Evolutionary conservation across 2,113 vertebrate genomes (phyloP), one percentile per base, ranked within the genome.

Genomic region (Plotosus lineatus): DNA sequence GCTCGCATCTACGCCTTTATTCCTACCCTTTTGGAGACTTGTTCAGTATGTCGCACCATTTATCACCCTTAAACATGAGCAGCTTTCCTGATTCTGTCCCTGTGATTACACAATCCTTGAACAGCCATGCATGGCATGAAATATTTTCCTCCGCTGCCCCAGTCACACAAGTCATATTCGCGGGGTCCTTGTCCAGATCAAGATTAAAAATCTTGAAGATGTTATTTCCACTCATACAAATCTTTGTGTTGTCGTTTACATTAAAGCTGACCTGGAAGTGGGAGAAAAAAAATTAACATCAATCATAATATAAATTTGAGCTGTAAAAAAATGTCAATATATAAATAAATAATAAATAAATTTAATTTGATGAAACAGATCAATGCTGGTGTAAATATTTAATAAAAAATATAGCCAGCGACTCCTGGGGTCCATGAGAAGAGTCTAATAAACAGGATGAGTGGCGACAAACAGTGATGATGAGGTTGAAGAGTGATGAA

Each of bases 141-240:
- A 95, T 92, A 87, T 95, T 95, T 17, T 93, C 88, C 5, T 87
- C 84, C 48, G 95, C 94, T 85, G 95, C 89, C 79, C 93, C 96
- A 26, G 93, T 84, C 81, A 91, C 92, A 86, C 92, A 95, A 73
- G 86, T 93, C 85, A 96, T 95, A 86, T 96, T 97, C 85, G 98
- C 86, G 73, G 83, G 69, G 79, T 95, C 95, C 80, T 96, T 94
- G 0, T 90, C 65, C 80, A 95, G 95, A 74, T 92, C 95, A 72
- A 95, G 95, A 74, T 92, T 95, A 72, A 95, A 95, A 14, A 96
- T 86, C 87, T 96, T 97, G 76, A 99, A 96, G 66, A 96, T 91
- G 3, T 95, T 91, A 4, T 85, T 89, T 80, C 97, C 97, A 15
- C 93, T 95, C 77, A 96, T 87, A 89, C 97, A 98, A 65, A 98